Conservation (phyloP, 2,888 invertebrate genomes). For the Mythimna loreyi region DNA sequence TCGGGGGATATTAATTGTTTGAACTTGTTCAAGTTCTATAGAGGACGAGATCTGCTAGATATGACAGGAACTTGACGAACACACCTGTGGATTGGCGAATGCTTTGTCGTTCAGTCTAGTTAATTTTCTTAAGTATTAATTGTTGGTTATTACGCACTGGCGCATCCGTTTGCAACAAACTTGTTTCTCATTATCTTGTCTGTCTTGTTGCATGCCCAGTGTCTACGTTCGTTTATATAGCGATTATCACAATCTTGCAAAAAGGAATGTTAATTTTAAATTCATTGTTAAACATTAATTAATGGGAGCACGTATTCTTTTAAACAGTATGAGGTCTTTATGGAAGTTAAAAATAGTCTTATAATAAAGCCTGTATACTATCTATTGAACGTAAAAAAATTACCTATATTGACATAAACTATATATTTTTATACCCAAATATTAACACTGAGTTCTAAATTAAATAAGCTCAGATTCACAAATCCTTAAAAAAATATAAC, state of each 20-base stretch:
- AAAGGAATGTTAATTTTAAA: constrained; percentile 41
- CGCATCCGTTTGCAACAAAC: constrained; percentile 82
- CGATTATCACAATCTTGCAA: constrained; percentile 34
- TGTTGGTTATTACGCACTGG: constrained; percentile 78
- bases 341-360: background rate
- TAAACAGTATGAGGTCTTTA: background rate
- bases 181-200: constrained; percentile 82
- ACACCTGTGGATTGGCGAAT: constrained; percentile 84
- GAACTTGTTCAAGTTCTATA: constrained; percentile 74
- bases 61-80: constrained; percentile 62
- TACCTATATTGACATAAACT: background rate
- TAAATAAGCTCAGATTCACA: background rate
- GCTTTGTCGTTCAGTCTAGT: constrained; percentile 75
- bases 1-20: constrained; percentile 80
- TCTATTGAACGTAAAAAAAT: background rate
- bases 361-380: no score
- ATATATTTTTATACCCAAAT: no score
- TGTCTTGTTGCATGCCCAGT: constrained; percentile 65
- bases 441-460: background rate
- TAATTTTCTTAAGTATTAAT: constrained; percentile 83
- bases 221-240: constrained; percentile 43
- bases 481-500: background rate
- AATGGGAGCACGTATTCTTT: constrained; percentile 1
- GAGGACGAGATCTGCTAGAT: constrained; percentile 80
- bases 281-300: constrained; percentile 34